Evolutionary conservation across 2,888 invertebrate species (phyloP), one percentile per base, ranked within the genome.

Genomic region (Falcaria lacertinaria): DNA sequence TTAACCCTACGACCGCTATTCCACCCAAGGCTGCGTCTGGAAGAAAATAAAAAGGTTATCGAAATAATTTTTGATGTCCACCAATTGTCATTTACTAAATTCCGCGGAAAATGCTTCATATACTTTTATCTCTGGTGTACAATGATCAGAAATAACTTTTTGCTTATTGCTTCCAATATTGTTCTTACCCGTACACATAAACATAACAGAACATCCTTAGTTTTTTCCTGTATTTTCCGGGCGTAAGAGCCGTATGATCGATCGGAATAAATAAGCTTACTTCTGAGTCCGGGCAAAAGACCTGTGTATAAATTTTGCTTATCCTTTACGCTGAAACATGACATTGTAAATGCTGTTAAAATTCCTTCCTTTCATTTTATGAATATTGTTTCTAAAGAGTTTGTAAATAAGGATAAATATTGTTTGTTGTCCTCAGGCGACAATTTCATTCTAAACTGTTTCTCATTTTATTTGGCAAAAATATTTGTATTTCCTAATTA

Each of bases 11-110:
- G 70, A 71, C 72, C 70, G 75, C 63, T 58, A 74, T 77, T 74
- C 50, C 48, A 54, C 64, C 66, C 64, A 60, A 67, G 69, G 69
- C 66, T 61, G 53, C 48, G 57, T 50, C 68, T 59, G 54, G 57
- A 56, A 55, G 62, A 73, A 74, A 69, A 75, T 71, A 72, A 76
- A 76, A 77, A 68, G 71, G 72, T 67, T 71, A 73, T 74, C 63
- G 67, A 72, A 75, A 74, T 75, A 76, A 69, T 71, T 74, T 78
- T 73, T 71, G 71, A 70, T 76, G 69, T 64, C 54, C 60, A 41
- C 60, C 67, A 68, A 74, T 74, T 69, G 65, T 72, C 66, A 63
- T 64, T 61, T 56, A 58, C 50, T 63, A 59, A 14, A 22, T 36
- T 37, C 63, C 54, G 52, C 54, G 48, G 47, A 43, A 43, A 49